A percentile compares a stretch with the other conserved stretches of the same genome.
phyloP scores from a whole-genome alignment of 2,797 vertebrate species.

The Graptemys geographica region DNA sequence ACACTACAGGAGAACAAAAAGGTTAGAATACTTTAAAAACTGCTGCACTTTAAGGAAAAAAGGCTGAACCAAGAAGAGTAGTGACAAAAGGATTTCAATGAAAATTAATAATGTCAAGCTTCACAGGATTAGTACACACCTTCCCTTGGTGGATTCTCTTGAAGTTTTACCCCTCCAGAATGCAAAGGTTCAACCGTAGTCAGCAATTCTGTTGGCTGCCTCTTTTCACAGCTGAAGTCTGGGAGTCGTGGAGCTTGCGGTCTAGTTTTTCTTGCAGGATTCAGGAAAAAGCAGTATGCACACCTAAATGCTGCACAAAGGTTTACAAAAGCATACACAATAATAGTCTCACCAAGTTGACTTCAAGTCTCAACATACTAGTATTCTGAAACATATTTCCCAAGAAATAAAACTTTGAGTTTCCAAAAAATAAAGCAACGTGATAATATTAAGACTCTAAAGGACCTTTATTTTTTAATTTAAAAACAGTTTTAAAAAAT shows the following conservation, averaged over 20 bases:
- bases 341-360: constrained; percentile 26
- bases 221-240: constrained; percentile 87
- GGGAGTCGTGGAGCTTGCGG: constrained; percentile 93
- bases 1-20: not conserved
- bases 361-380: not conserved
- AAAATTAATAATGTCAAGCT: not conserved
- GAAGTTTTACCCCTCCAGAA: constrained; percentile 49
- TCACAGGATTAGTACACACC: constrained; percentile 63
- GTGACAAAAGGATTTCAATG: not conserved
- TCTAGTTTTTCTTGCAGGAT: constrained; percentile 97
- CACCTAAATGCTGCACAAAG: constrained; percentile 93
- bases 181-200: constrained; percentile 65
- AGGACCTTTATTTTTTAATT: not conserved
- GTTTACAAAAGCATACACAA: constrained; percentile 43
- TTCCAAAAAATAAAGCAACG: not conserved
- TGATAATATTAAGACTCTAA: not conserved
- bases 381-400: not conserved
- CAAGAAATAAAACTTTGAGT: not conserved
- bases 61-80: not conserved
- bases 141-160: constrained; percentile 74
- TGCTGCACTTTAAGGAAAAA: not conserved
- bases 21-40: not conserved
- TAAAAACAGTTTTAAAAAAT: not conserved
- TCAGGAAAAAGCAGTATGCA: constrained; percentile 98
- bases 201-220: constrained; percentile 64